Percentiles rank a stretch among this genome's conserved stretches.
Evolutionary conservation across 2,113 vertebrate genomes (phyloP).

Genomic region (Vulpes lagopus): DNA sequence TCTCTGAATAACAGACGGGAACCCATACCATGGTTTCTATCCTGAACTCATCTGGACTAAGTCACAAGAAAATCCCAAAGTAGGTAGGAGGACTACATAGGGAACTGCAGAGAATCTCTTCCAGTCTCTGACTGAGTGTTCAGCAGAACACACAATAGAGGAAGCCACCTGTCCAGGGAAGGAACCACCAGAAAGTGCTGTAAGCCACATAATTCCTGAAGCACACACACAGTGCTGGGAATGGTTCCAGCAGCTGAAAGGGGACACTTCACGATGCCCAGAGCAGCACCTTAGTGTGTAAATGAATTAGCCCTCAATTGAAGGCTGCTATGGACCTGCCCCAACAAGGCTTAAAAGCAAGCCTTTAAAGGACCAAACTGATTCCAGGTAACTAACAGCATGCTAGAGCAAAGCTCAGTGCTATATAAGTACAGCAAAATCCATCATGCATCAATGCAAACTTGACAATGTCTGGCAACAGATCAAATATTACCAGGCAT

Average conservation of each 20-base stretch:
- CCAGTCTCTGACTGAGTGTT: background rate
- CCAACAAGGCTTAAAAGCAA: background rate
- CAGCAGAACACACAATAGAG: rapidly evolving
- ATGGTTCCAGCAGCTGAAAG: background rate
- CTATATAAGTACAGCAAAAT: background rate
- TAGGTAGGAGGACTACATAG: background rate
- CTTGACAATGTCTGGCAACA: background rate
- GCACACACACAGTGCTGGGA: background rate
- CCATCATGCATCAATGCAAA: background rate
- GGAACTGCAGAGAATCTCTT: background rate
- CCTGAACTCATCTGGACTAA: background rate
- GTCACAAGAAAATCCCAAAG: background rate
- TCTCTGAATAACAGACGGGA: background rate
- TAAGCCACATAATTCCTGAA: background rate
- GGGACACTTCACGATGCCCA: background rate
- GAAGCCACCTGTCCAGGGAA: background rate
- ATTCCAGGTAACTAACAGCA: background rate
- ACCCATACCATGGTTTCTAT: background rate
- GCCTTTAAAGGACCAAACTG: background rate
- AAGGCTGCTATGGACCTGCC: background rate
- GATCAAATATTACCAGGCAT: background rate
- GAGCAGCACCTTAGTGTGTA: background rate
- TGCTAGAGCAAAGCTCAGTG: background rate
- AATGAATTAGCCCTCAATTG: background rate
- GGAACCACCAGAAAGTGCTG: background rate